phyloP scores from a whole-genome alignment of 2,113 vertebrate genomes.

The mouse (Mus musculus) region DNA sequence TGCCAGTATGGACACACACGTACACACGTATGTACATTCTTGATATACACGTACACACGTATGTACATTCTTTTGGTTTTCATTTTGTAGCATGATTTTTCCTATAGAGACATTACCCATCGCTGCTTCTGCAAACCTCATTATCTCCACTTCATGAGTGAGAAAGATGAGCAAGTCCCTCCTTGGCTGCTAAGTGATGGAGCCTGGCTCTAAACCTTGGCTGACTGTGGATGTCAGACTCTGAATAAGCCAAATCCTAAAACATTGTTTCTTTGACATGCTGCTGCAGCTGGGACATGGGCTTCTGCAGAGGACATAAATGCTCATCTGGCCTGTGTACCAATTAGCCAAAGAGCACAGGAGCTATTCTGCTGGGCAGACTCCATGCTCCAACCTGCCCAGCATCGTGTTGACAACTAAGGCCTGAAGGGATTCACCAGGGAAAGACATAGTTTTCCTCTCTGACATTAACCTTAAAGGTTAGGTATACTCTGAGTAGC shows the following conservation, averaged over 20 bases:
- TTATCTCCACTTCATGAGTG: background rate
- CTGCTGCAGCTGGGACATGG: background rate
- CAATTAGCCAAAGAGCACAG: background rate
- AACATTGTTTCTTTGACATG: background rate
- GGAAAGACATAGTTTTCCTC: slow-evolving; percentile 65
- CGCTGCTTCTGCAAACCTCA: rapidly evolving
- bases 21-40: background rate
- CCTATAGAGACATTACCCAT: background rate
- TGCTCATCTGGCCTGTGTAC: background rate
- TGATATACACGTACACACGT: background rate
- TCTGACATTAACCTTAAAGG: slow-evolving; percentile 79
- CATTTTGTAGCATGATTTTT: background rate
- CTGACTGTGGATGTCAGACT: background rate
- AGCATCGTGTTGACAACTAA: slow-evolving; percentile 43
- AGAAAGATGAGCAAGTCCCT: background rate
- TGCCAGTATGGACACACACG: background rate
- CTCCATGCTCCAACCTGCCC: background rate
- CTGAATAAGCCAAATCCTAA: background rate
- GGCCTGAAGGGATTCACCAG: slow-evolving; percentile 61
- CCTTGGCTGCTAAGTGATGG: background rate
- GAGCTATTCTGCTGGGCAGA: background rate
- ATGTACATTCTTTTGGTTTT: background rate
- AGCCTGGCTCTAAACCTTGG: background rate
- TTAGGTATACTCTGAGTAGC: slow-evolving; percentile 73
- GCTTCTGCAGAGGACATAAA: background rate